Conservation (phyloP, 35 echinoderm and acorn worm species). For the Strongylocentrotus purpuratus region DNA sequence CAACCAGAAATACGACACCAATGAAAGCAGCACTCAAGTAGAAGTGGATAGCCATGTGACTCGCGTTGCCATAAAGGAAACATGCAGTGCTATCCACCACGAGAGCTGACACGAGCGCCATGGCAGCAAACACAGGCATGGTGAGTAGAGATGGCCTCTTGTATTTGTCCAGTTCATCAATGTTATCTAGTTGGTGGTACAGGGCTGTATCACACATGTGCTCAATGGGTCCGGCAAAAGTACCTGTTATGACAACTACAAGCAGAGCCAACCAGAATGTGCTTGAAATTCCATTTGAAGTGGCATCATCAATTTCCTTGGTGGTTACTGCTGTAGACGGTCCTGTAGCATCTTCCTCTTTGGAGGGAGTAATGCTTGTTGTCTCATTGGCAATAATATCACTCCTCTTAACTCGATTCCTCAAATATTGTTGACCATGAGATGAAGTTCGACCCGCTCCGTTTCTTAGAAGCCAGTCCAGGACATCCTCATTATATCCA, state of each 20-base stretch:
- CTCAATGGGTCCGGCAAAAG: slow-evolving; percentile 61
- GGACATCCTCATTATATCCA: slow-evolving; percentile 30
- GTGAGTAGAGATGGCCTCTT: slow-evolving; percentile 42
- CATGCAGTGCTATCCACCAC: slow-evolving; percentile 65
- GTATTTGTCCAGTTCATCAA: slow-evolving; percentile 81
- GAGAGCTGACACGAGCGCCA: slow-evolving; percentile 51
- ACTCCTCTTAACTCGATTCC: not conserved
- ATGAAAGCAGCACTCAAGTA: slow-evolving; percentile 64
- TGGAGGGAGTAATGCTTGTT: not conserved
- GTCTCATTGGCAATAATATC: not conserved
- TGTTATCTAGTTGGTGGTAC: slow-evolving; percentile 61
- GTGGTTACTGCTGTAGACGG: not conserved
- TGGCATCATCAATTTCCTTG: not conserved
- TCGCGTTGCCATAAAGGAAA: slow-evolving; percentile 48
- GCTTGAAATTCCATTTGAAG: not conserved
- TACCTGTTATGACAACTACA: slow-evolving; percentile 55
- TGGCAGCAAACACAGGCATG: slow-evolving; percentile 48
- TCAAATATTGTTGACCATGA: not conserved
- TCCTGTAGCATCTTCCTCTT: slow-evolving; percentile 45
- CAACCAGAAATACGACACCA: slow-evolving; percentile 64
- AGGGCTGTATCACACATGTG: slow-evolving; percentile 70
- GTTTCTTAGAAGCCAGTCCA: not conserved
- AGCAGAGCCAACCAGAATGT: slow-evolving; percentile 65
- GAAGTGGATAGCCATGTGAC: slow-evolving; percentile 73
- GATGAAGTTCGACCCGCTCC: not conserved